Percentiles rank a stretch among this genome's conserved stretches.
phyloP scores from a whole-genome alignment of 2,797 vertebrate species.

The Amphiprion clarkii region DNA sequence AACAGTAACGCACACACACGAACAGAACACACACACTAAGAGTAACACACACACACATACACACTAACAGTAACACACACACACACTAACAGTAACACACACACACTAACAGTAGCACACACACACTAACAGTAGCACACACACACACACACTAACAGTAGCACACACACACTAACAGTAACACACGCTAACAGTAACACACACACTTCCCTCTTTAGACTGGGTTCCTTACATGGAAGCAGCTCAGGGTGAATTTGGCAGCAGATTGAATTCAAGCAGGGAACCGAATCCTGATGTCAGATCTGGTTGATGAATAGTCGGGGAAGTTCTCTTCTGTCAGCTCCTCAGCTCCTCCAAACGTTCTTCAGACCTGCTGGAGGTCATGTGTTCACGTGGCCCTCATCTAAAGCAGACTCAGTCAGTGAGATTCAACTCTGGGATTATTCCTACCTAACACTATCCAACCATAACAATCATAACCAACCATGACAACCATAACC shows the following conservation, averaged over 20 bases:
- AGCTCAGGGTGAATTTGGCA: slow-evolving; percentile 65
- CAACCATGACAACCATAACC: too few relatives aligned
- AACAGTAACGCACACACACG: too few relatives aligned
- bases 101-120: too few relatives aligned
- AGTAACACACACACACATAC: too few relatives aligned
- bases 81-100: too few relatives aligned
- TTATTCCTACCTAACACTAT: not conserved
- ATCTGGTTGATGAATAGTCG: slow-evolving; percentile 59
- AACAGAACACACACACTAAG: too few relatives aligned
- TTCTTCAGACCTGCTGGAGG: slow-evolving; percentile 3
- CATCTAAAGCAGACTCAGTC: not conserved
- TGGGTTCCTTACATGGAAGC: slow-evolving; percentile 82
- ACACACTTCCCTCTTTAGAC: slow-evolving; percentile 62
- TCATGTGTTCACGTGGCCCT: not conserved
- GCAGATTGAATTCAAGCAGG: slow-evolving; percentile 74
- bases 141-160: too few relatives aligned
- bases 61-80: too few relatives aligned
- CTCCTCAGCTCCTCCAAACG: slow-evolving; percentile 37
- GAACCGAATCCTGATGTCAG: slow-evolving; percentile 66
- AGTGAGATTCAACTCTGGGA: not conserved
- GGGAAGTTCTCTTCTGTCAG: slow-evolving; percentile 49
- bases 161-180: too few relatives aligned
- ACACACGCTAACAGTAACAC: too few relatives aligned
- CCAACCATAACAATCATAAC: too few relatives aligned
- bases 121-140: too few relatives aligned